These are phyloP conservation scores for Agrilus mali DNA, from an alignment of 2,888 invertebrate species.

Conservation along the genomic window DNA sequence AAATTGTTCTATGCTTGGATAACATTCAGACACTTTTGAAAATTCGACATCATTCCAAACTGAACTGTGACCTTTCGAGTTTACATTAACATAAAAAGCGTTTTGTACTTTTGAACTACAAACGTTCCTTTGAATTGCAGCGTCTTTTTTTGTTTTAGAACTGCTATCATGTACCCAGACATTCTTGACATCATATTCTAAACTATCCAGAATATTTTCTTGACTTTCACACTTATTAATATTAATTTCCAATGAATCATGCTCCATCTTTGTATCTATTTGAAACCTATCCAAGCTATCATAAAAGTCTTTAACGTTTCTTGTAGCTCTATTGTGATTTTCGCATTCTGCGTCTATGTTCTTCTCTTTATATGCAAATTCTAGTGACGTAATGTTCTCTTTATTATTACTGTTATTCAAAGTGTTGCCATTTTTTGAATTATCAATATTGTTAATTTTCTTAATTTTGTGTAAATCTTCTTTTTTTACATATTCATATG, in stretches of 20 bases:
- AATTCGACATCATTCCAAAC: too few species aligned
- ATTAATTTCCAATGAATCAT: slow-evolving; percentile 27
- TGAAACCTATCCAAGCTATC: slow-evolving; percentile 29
- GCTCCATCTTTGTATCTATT: slow-evolving; percentile 23
- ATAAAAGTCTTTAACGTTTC: slow-evolving; percentile 22
- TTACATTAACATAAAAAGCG: slow-evolving; percentile 4
- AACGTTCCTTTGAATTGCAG: slow-evolving; percentile 24
- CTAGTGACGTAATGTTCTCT: slow-evolving; percentile 22
- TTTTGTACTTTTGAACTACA: slow-evolving; percentile 28
- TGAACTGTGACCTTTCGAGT: too few species aligned
- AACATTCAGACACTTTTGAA: slow-evolving; percentile 4
- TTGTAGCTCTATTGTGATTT: slow-evolving; percentile 12
- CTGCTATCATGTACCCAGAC: slow-evolving; percentile 14
- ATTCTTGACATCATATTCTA: slow-evolving; percentile 21
- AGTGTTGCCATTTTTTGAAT: slow-evolving; percentile 18
- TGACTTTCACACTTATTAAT: slow-evolving; percentile 20
- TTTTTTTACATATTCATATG: slow-evolving; percentile 32
- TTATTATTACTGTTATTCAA: slow-evolving; percentile 13
- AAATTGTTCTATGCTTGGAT: slow-evolving; percentile 5
- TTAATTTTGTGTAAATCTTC: slow-evolving; percentile 26
- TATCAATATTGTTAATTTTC: slow-evolving; percentile 18
- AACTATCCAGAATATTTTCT: slow-evolving; percentile 23
- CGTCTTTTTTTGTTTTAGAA: slow-evolving; percentile 17
- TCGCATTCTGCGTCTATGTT: slow-evolving; percentile 30
- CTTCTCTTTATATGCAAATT: slow-evolving; percentile 31